Conservation (phyloP, 37 sponge, comb jelly and placozoan species). For the Petrosia ficiformis region DNA sequence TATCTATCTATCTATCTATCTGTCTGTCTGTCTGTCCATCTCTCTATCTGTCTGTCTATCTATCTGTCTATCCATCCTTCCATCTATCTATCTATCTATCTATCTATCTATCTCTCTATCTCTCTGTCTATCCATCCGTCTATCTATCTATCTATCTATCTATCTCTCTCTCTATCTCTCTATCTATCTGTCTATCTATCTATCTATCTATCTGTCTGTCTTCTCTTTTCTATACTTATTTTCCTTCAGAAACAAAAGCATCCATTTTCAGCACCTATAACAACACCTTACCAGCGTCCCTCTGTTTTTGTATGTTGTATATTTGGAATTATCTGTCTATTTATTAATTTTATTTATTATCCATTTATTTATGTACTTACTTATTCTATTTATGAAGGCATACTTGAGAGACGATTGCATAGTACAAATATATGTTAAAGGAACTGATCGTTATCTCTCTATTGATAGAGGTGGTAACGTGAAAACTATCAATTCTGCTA, state of each 20-base stretch:
- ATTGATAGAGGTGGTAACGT: conserved; percentile 24
- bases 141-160: not conserved
- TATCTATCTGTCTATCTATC: not conserved
- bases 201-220: not conserved
- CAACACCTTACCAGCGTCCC: conserved; percentile 54
- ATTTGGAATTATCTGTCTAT: too few species aligned
- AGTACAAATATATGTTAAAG: conserved; percentile 44
- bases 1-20: not conserved
- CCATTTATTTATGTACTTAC: too few species aligned
- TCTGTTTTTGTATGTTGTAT: conserved; percentile 59
- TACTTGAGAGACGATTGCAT: conserved; percentile 6
- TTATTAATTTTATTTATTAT: too few species aligned
- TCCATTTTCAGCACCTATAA: conserved; percentile 24
- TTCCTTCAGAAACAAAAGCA: conserved; percentile 34
- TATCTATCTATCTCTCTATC: not conserved
- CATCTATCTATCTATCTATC: not conserved
- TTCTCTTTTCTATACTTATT: not conserved
- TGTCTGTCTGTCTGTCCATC: not conserved
- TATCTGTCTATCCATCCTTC: not conserved
- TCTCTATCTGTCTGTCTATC: not conserved
- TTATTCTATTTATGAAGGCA: too few species aligned
- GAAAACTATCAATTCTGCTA: not conserved
- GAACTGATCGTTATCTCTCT: conserved; percentile 6
- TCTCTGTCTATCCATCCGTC: not conserved
- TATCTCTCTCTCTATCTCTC: not conserved